These are phyloP conservation scores for Parus major DNA, from an alignment of 2,113 vertebrate species.

Conservation along the genomic window DNA sequence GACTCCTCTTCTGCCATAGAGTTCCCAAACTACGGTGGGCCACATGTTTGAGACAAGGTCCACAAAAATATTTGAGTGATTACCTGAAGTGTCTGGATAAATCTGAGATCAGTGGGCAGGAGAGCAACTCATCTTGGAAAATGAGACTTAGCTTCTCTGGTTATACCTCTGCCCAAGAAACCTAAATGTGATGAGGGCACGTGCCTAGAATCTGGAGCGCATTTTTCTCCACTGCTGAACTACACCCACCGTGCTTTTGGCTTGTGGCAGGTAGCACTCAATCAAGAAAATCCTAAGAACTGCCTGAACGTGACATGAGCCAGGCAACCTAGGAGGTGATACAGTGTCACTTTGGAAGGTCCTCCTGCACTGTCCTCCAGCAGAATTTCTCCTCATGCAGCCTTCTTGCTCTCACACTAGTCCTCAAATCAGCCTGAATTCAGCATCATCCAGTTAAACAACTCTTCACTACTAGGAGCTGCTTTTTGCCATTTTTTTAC, in stretches of 20 bases:
- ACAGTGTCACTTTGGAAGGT: background rate
- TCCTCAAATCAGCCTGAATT: background rate
- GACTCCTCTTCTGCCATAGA: background rate
- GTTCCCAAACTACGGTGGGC: background rate
- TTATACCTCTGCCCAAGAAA: background rate
- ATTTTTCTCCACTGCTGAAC: background rate
- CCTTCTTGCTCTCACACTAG: background rate
- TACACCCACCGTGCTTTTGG: background rate
- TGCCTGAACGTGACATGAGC: background rate
- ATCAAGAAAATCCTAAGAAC: background rate
- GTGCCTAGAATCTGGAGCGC: background rate
- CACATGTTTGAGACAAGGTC: background rate
- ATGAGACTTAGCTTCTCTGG: background rate
- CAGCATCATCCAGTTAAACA: background rate
- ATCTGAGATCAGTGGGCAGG: background rate
- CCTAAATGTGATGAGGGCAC: background rate
- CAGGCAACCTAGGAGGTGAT: accelerated
- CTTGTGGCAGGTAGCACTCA: background rate
- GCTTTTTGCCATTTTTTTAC: background rate
- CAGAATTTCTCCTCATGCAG: background rate
- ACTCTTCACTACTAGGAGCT: background rate
- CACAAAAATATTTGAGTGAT: background rate
- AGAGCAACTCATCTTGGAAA: background rate
- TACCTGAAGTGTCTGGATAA: background rate
- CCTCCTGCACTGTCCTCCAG: background rate